Conservation (phyloP, 2,113 vertebrate species). For the Illadopsis cleaveri region DNA sequence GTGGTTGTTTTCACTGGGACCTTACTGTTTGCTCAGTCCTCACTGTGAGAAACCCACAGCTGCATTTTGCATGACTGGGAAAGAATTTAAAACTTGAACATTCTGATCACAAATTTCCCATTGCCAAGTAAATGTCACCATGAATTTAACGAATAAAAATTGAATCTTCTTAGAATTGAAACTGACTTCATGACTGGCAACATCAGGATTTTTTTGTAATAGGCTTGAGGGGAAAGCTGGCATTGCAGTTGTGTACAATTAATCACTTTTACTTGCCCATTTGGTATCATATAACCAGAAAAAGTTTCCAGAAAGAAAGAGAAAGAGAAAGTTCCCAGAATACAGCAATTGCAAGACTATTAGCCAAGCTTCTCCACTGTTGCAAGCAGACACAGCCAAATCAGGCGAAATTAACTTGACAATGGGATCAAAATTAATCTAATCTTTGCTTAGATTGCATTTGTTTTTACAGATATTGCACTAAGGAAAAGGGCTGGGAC, state of each 20-base stretch:
- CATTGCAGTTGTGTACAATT: background rate
- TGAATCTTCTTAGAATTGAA: background rate
- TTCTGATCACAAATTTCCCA: background rate
- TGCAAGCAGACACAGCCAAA: background rate
- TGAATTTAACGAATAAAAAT: background rate
- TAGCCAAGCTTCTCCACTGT: background rate
- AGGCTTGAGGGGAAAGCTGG: background rate
- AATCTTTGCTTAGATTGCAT: background rate
- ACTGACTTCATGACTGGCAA: background rate
- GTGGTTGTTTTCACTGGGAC: constrained; percentile 25
- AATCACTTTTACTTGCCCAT: background rate
- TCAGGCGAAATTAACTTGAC: background rate
- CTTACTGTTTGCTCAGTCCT: background rate
- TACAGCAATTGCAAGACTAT: background rate
- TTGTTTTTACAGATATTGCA: background rate
- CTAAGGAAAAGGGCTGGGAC: background rate
- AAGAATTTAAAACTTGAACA: constrained; percentile 1
- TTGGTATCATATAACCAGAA: background rate
- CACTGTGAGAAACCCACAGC: constrained; percentile 40
- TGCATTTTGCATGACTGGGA: background rate
- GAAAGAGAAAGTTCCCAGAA: background rate
- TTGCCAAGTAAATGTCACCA: background rate
- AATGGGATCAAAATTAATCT: background rate
- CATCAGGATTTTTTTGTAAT: background rate
- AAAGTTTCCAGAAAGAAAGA: background rate